These are phyloP conservation scores for Prosapia bicincta DNA, from an alignment of 2,888 invertebrate species.

Conservation along the genomic window DNA sequence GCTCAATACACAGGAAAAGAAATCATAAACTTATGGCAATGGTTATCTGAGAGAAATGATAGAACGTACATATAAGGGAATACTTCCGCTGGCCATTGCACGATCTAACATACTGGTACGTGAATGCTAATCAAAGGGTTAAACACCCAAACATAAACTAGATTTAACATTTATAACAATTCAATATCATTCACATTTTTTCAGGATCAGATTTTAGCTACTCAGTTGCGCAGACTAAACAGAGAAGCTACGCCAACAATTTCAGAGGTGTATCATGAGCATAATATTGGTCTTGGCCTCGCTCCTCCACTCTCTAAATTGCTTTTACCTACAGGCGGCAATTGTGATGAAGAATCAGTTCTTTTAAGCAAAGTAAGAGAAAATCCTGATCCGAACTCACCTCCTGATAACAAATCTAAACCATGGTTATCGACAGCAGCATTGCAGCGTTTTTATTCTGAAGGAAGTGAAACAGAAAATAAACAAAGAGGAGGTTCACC, in stretches of 20 bases:
- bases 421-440: constrained; percentile 69
- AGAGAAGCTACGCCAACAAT: constrained; percentile 86
- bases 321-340: constrained; percentile 45
- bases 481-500: constrained; percentile 55
- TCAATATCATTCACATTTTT: constrained; percentile 42
- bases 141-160: too few relatives aligned
- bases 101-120: too few relatives aligned
- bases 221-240: constrained; percentile 73
- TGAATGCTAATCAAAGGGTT: too few relatives aligned
- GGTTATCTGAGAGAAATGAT: too few relatives aligned
- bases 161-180: too few relatives aligned
- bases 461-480: constrained; percentile 9
- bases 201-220: constrained; percentile 67
- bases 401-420: constrained; percentile 41
- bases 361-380: constrained; percentile 29
- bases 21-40: too few relatives aligned
- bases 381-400: constrained; percentile 4
- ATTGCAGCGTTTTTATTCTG: constrained; percentile 44
- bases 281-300: constrained; percentile 79
- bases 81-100: too few relatives aligned
- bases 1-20: too few relatives aligned
- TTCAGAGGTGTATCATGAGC: constrained; percentile 87
- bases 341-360: constrained; percentile 23
- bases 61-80: too few relatives aligned
- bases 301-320: constrained; percentile 85